Conservation (phyloP, 2,888 invertebrate genomes). For the Neoascia interrupta region DNA sequence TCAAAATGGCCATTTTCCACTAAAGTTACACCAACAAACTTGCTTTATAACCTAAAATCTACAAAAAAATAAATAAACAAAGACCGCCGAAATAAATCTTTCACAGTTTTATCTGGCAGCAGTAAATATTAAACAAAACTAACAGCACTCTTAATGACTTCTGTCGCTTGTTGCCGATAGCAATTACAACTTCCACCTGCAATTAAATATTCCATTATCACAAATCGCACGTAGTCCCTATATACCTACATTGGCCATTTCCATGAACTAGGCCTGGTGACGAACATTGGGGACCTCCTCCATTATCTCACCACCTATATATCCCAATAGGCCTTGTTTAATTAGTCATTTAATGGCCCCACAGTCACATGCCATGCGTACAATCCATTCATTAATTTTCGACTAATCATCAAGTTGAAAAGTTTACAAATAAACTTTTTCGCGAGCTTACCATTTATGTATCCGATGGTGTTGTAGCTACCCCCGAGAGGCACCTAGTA, state of each 20-base stretch:
- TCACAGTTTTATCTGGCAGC: constrained; percentile 64
- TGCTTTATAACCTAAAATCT: background rate
- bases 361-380: constrained; percentile 58
- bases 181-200: constrained; percentile 68
- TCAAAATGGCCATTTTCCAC: constrained; percentile 14
- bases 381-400: constrained; percentile 68
- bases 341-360: constrained; percentile 60
- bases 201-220: constrained; percentile 69
- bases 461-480: background rate
- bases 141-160: constrained; percentile 50
- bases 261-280: background rate
- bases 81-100: constrained; percentile 61
- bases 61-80: background rate
- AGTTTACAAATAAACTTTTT: constrained; percentile 53
- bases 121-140: constrained; percentile 66
- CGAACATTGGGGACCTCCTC: background rate
- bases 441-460: constrained; percentile 21
- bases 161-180: constrained; percentile 47
- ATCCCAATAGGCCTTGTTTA: constrained; percentile 59
- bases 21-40: background rate
- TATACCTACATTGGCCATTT: constrained; percentile 9
- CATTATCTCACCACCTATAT: constrained; percentile 34
- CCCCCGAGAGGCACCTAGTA: background rate
- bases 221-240: constrained; percentile 59
- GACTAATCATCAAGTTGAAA: constrained; percentile 63